These are phyloP conservation scores for Chelonus formosanus DNA, from an alignment of 2,888 invertebrate species.

Conservation along the genomic window DNA sequence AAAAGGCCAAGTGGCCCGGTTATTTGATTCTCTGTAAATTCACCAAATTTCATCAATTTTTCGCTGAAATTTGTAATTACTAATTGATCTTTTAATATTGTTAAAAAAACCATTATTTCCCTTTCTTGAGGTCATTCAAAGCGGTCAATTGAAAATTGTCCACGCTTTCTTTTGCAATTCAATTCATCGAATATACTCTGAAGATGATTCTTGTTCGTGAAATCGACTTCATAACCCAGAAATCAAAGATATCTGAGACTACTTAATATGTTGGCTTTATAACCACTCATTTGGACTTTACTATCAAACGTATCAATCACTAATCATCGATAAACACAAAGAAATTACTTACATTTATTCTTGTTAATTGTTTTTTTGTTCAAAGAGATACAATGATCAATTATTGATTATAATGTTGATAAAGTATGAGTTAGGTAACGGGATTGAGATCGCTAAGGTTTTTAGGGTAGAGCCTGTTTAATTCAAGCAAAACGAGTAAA, in stretches of 20 bases:
- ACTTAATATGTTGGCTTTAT: background rate
- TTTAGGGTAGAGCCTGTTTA: too few species aligned
- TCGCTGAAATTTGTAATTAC: constrained; percentile 37
- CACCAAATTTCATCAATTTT: constrained; percentile 33
- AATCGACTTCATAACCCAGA: constrained; percentile 45
- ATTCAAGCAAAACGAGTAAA: too few species aligned
- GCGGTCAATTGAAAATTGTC: constrained; percentile 20
- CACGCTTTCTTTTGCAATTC: constrained; percentile 26
- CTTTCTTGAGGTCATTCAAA: constrained; percentile 3
- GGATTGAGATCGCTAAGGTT: too few species aligned
- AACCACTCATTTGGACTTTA: too few species aligned
- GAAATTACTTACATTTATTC: too few species aligned
- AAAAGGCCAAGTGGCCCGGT: constrained; percentile 62
- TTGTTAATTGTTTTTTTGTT: too few species aligned
- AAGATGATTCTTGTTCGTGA: constrained; percentile 33
- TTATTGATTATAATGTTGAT: too few species aligned
- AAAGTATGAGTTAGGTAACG: too few species aligned
- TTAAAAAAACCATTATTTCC: background rate
- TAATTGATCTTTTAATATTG: constrained; percentile 9
- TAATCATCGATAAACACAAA: too few species aligned
- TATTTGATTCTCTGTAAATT: constrained; percentile 34
- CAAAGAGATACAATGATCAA: too few species aligned
- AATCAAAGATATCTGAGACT: constrained; percentile 29
- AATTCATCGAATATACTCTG: constrained; percentile 22
- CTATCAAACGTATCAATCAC: too few species aligned